phyloP scores from a whole-genome alignment of 2,113 vertebrate species.

The Cochlearius cochlearius region DNA sequence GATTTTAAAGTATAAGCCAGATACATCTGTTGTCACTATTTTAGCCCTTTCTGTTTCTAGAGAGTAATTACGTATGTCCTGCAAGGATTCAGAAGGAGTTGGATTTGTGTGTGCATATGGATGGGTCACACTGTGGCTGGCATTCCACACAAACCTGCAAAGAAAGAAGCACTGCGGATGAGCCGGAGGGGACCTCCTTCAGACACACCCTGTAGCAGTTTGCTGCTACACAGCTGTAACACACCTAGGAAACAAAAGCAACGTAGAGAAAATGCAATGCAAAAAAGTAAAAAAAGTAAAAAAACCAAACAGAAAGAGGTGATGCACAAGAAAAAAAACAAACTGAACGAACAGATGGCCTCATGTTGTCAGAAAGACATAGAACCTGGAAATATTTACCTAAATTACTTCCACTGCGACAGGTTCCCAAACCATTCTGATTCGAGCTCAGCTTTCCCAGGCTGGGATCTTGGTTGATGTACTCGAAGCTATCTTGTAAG shows the following conservation, averaged over 20 bases:
- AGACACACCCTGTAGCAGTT: constrained; percentile 73
- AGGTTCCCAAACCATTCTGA: constrained; percentile 72
- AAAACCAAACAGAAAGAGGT: background rate
- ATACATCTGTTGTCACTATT: background rate
- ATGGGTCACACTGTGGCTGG: constrained; percentile 66
- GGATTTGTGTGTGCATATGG: constrained; percentile 39
- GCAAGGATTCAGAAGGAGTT: constrained; percentile 7
- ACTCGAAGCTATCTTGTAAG: constrained; percentile 88
- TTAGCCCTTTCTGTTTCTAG: constrained; percentile 68
- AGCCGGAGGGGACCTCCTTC: constrained; percentile 80
- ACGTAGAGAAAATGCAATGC: constrained; percentile 27
- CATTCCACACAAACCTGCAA: constrained; percentile 87
- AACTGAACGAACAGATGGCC: constrained; percentile 1
- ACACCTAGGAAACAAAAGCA: constrained; percentile 75
- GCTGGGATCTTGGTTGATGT: constrained; percentile 78
- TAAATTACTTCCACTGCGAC: constrained; percentile 77
- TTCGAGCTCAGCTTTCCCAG: constrained; percentile 71
- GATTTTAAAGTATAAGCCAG: background rate
- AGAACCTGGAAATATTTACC: constrained; percentile 71
- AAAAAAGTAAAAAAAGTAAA: constrained; percentile 26
- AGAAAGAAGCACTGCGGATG: constrained; percentile 83
- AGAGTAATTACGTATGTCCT: constrained; percentile 22
- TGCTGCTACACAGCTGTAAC: constrained; percentile 76
- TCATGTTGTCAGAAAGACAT: background rate
- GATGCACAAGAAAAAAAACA: background rate